Evolutionary conservation across 2,888 invertebrate genomes (phyloP).

Genomic region (Pammene fasciana): DNA sequence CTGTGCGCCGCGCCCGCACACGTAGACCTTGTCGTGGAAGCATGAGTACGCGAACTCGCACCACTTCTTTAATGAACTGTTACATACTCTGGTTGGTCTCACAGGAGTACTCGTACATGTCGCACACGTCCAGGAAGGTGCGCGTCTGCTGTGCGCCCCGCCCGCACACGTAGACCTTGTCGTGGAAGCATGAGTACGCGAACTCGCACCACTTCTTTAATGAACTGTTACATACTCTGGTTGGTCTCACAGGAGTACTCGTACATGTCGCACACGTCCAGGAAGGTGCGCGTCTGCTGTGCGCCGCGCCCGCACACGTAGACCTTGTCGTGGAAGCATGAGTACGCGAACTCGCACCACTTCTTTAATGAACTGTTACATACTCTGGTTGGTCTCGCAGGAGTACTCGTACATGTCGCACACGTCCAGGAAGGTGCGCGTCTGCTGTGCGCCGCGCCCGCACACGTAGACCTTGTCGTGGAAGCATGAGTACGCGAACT

Average conservation of each 20-base stretch:
- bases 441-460: slow-evolving; percentile 74
- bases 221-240: slow-evolving; percentile 62
- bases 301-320: slow-evolving; percentile 74
- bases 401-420: slow-evolving; percentile 76
- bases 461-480: slow-evolving; percentile 72
- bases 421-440: slow-evolving; percentile 71
- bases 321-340: slow-evolving; percentile 72
- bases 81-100: slow-evolving; percentile 71
- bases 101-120: slow-evolving; percentile 74
- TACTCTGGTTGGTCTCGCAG: slow-evolving; percentile 75
- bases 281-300: slow-evolving; percentile 71
- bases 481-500: slow-evolving; percentile 71
- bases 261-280: slow-evolving; percentile 75
- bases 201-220: slow-evolving; percentile 68
- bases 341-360: slow-evolving; percentile 70
- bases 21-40: slow-evolving; percentile 70
- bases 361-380: slow-evolving; percentile 51
- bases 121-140: slow-evolving; percentile 74
- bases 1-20: slow-evolving; percentile 76
- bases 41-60: slow-evolving; percentile 74
- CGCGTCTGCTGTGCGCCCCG: slow-evolving; percentile 72
- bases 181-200: slow-evolving; percentile 73
- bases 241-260: slow-evolving; percentile 74
- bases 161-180: slow-evolving; percentile 72
- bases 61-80: slow-evolving; percentile 52